Evolutionary conservation across 2,888 invertebrate genomes (phyloP), one percentile per base, ranked within the genome.

Genomic region (Limnephilus marmoratus): DNA sequence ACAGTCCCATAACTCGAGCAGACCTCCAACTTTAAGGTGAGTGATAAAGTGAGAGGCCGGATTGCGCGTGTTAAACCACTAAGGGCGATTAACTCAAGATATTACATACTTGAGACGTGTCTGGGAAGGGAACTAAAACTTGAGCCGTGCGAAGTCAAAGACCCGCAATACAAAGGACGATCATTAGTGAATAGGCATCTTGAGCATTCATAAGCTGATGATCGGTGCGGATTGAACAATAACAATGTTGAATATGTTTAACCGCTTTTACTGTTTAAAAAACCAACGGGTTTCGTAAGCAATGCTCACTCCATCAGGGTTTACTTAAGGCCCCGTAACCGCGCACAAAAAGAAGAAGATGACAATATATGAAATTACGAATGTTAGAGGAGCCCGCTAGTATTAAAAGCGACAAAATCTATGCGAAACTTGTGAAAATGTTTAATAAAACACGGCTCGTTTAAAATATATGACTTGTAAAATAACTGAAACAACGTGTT

Each of bases 31-130:
- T 85, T 85, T 82, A n/a, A 41, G 85, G 85, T 37, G 34, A 89
- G 88, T 80, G 88, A 89, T 89, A 89, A 89, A 89, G 88, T 89
- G 80, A 89, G 88, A 37, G 37, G 18, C 29, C 31, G 80, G 80
- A 89, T 86, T 81, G 68, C 88, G 37, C 80, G 88, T 81, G 88
- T 89, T 89, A 68, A 89, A n/a, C 80, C n/a, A 37, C 88, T 89
- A 34, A 80, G 81, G 37, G 68, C 80, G 31, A 89, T 89, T 37
- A 89, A 81, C 88, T 37, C 88, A 89, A 89, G 88, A 81, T 89
- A 81, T 89, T 80, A 49, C 86, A 86, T 86, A 13, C 49, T 86
- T 49, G 41, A 45, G 68, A 24, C n/a, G 68, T 68, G 68, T 68
- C 68, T 68, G 68, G 68, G 24, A n/a, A 68, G 68, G 45, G 24